A percentile compares a stretch with the other conserved stretches of the same genome.
These are phyloP conservation scores for Caenorhabditis parvicauda DNA, from an alignment of 2,888 invertebrate species.

Conservation along the genomic window DNA sequence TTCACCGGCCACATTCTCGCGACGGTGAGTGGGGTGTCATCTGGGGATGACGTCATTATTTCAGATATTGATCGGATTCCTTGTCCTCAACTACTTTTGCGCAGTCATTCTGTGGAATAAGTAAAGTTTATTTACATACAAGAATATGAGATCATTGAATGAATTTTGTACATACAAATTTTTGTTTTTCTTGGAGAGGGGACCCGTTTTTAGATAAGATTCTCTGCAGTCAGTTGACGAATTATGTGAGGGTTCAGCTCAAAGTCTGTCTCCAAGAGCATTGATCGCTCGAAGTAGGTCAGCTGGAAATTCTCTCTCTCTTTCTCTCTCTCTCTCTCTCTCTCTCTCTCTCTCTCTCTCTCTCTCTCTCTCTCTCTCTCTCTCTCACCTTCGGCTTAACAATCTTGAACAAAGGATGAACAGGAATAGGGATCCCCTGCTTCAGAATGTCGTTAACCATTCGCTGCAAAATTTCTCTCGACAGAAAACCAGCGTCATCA, in stretches of 20 bases:
- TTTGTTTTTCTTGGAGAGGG: too few relatives aligned
- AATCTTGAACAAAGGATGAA: constrained; percentile 59
- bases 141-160: neutral
- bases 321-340: neutral
- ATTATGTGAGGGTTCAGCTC: constrained; percentile 53
- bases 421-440: constrained; percentile 60
- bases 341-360: neutral
- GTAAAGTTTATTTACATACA: too few relatives aligned
- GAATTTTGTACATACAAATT: too few relatives aligned
- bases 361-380: neutral
- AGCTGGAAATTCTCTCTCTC: constrained; percentile 33
- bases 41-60: too few relatives aligned
- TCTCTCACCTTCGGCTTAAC: constrained; percentile 50
- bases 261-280: constrained; percentile 58
- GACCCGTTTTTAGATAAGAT: constrained; percentile 8
- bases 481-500: constrained; percentile 56
- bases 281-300: constrained; percentile 49
- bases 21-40: too few relatives aligned
- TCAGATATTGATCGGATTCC: too few relatives aligned
- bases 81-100: too few relatives aligned
- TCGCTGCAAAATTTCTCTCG: constrained; percentile 53
- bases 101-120: too few relatives aligned
- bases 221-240: constrained; percentile 48
- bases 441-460: constrained; percentile 58
- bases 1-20: too few relatives aligned